These are phyloP conservation scores for Fragum sueziense DNA, from an alignment of 2,888 invertebrate species.

Conservation along the genomic window DNA sequence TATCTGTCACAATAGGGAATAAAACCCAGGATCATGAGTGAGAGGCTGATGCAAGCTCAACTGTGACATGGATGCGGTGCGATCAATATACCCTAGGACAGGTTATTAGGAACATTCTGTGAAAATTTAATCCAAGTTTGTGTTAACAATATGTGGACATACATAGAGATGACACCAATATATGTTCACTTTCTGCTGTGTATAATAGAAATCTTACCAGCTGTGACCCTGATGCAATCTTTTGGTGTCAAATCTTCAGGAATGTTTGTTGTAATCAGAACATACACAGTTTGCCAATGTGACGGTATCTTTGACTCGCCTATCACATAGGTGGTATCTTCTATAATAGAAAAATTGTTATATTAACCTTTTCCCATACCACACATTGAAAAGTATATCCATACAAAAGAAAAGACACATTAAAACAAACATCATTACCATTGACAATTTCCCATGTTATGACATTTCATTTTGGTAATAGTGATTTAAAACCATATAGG, in stretches of 20 bases:
- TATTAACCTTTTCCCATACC: background rate
- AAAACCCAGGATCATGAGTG: background rate
- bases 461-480: background rate
- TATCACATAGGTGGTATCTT: conserved; percentile 15
- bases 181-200: background rate
- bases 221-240: background rate
- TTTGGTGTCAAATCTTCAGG: conserved; percentile 27
- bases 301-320: conserved; percentile 29
- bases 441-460: background rate
- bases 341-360: background rate
- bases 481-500: too few species aligned
- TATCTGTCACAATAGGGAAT: too few species aligned
- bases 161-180: background rate
- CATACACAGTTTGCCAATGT: conserved; percentile 31
- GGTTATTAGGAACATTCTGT: background rate
- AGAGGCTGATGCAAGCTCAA: background rate
- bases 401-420: background rate
- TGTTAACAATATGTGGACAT: background rate
- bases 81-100: background rate
- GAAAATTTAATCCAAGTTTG: background rate
- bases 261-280: conserved; percentile 35
- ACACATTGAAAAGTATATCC: background rate
- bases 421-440: background rate
- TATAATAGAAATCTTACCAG: background rate
- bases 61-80: background rate